Base-by-base conservation (phyloP, 2,888 invertebrate species). In the Cremastobaeus sp. region DNA sequence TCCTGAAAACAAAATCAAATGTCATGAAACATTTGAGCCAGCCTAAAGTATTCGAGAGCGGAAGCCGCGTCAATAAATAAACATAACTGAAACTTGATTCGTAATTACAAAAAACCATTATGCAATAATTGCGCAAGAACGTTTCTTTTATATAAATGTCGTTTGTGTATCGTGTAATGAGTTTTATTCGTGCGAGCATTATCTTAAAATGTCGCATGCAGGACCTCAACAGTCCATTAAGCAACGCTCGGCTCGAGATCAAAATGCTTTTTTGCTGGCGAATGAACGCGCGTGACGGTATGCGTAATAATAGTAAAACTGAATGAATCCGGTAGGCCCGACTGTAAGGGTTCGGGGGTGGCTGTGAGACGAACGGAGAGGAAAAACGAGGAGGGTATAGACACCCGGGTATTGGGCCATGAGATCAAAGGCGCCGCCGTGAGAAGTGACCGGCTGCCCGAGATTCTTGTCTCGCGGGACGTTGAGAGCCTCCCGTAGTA, bases 371-470 rank as follows among this genome's bases (percentile, higher is more conserved):
- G 54, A 65, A 48, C 70, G 76, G 12, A 52, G 52, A 41, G 70
- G 74, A 74, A 54, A 69, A 52, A 77, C 74, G 74, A 73, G 64
- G 78, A 78, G 25, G 15, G 79, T 77, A 82, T 80, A 77, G 78
- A 80, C 77, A 78, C 77, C 78, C 77, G 82, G 81, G 81, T 81
- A 79, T 81, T 79, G 78, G 79, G 75, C 78, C 74, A 74, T 45
- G 77, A 83, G 85, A 85, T 85, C 82, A 86, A 86, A 86, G 82
- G 74, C 17, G 66, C 85, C 86, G 85, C 85, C 84, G 85, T 84
- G 86, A 85, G 86, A 85, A 85, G 85, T 86, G 83, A 84, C 82
- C 82, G 83, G 82, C 85, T 84, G 85, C 78, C 81, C 82, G 82
- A 86, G 85, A 85, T 85, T 85, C 84, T 85, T 85, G 85, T 85